These are phyloP conservation scores for Rugalucina vietnamica DNA, from an alignment of 2,888 invertebrate genomes.

Conservation along the genomic window DNA sequence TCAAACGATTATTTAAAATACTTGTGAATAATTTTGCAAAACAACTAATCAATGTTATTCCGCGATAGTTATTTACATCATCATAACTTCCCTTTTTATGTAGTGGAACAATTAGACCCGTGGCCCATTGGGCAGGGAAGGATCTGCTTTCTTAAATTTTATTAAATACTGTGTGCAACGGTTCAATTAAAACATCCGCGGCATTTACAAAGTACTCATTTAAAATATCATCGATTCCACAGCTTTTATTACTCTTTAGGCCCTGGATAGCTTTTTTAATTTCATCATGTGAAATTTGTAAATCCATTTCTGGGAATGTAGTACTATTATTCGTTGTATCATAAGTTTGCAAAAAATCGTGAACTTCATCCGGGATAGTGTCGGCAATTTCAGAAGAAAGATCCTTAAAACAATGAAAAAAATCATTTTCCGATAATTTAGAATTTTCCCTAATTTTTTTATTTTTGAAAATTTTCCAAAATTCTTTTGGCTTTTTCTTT, in stretches of 20 bases:
- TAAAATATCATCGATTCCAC: conserved; percentile 25
- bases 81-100: conserved; percentile 30
- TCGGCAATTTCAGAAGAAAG: background rate
- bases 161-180: conserved; percentile 25
- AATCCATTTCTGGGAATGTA: background rate
- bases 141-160: conserved; percentile 3
- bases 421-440: background rate
- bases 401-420: conserved; percentile 13
- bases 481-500: conserved; percentile 3
- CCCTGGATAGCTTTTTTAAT: background rate
- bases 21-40: background rate
- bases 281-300: background rate
- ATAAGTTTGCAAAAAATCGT: background rate
- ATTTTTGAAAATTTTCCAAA: conserved; percentile 28
- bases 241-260: conserved; percentile 28
- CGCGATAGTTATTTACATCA: background rate
- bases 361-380: background rate
- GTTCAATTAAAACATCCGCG: conserved; percentile 2
- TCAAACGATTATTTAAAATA: background rate
- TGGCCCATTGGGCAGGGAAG: conserved; percentile 36
- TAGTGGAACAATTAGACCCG: conserved; percentile 36
- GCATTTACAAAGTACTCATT: conserved; percentile 6
- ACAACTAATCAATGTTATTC: background rate
- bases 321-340: background rate
- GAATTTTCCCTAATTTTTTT: background rate